A percentile compares a stretch with the other conserved stretches of the same genome.
phyloP scores from a whole-genome alignment of 1,140 invertebrate species.

The Rhynchophorus ferrugineus region DNA sequence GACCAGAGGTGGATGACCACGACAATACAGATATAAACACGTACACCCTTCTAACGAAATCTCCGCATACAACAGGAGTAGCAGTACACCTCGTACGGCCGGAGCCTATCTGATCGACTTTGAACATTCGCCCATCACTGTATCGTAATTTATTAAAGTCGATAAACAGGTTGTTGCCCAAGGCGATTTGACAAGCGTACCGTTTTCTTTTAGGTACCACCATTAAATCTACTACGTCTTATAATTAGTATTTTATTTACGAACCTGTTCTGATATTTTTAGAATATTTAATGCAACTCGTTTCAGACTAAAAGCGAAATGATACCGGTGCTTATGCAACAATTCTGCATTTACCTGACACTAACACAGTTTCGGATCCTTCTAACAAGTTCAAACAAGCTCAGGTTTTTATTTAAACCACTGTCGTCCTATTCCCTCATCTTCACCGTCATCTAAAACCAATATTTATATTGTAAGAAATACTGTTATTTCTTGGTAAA shows the following conservation, averaged over 20 bases:
- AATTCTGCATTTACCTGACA: too few species aligned
- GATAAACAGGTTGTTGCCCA: constrained; percentile 22
- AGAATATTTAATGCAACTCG: constrained; percentile 8
- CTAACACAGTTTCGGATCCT: too few species aligned
- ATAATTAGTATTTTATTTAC: constrained; percentile 17
- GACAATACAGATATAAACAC: not conserved
- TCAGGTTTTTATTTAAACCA: too few species aligned
- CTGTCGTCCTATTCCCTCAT: too few species aligned
- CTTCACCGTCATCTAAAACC: too few species aligned
- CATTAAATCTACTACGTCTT: constrained; percentile 21
- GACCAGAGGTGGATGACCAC: constrained; percentile 3
- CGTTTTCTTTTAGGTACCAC: constrained; percentile 15
- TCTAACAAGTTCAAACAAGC: too few species aligned
- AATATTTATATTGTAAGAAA: too few species aligned
- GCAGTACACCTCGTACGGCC: constrained; percentile 10
- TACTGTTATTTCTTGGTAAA: too few species aligned
- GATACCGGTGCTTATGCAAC: too few species aligned
- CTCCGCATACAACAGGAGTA: constrained; percentile 6
- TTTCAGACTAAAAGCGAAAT: constrained; percentile 4
- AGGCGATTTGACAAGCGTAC: constrained; percentile 20
- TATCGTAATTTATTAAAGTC: constrained; percentile 21
- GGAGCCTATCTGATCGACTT: constrained; percentile 17
- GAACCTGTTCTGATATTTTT: constrained; percentile 22
- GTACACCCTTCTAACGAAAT: constrained; percentile 7
- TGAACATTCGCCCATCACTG: constrained; percentile 20